phyloP scores from a whole-genome alignment of 2,797 vertebrate genomes.

The Hypotaenidia philippensis region DNA sequence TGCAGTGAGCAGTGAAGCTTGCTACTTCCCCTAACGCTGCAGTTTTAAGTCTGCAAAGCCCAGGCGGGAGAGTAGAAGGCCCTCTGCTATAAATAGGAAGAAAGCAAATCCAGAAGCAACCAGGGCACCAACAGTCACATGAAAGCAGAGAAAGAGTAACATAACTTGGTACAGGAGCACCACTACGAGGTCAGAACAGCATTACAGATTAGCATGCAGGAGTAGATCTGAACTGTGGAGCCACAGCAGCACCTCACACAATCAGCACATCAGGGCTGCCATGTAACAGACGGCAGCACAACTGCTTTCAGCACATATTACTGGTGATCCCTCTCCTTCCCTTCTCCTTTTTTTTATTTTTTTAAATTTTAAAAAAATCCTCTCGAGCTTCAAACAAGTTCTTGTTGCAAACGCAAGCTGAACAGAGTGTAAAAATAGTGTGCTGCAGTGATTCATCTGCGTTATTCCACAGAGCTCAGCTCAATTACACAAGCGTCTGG shows the following conservation, averaged over 20 bases:
- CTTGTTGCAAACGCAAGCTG: constrained; percentile 23
- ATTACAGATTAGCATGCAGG: not conserved
- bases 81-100: not conserved
- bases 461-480: constrained; percentile 63
- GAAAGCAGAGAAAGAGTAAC: not conserved
- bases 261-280: not conserved
- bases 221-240: not conserved
- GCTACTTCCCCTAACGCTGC: not conserved
- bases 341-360: not conserved
- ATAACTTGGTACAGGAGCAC: not conserved
- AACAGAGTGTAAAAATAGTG: constrained; percentile 56
- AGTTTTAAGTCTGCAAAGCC: not conserved
- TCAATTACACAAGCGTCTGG: constrained; percentile 61
- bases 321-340: too few species aligned
- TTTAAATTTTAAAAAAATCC: not conserved
- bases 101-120: not conserved
- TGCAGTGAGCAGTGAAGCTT: not conserved
- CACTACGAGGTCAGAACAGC: not conserved
- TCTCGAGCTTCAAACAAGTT: constrained; percentile 36
- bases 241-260: not conserved
- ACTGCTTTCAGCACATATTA: not conserved
- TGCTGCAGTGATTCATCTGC: constrained; percentile 63
- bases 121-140: not conserved
- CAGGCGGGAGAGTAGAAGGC: not conserved
- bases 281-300: not conserved